Conservation (phyloP, 2,113 vertebrate genomes). For the Notothenia coriiceps region DNA sequence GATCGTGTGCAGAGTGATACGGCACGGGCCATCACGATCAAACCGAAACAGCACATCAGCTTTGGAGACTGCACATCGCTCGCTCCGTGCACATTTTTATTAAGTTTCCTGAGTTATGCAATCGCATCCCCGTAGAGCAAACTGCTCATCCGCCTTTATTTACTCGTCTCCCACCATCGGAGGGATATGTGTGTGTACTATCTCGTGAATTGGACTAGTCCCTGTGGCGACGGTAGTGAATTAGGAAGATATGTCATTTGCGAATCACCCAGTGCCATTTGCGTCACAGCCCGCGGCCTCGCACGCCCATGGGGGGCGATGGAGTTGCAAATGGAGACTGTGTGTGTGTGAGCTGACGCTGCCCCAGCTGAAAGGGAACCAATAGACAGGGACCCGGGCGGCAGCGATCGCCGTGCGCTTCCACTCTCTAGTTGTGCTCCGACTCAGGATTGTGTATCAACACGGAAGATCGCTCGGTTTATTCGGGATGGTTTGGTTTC, state of each 20-base stretch:
- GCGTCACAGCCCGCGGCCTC: slow-evolving; percentile 82
- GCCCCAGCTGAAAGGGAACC: slow-evolving; percentile 76
- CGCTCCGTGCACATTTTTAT: slow-evolving; percentile 70
- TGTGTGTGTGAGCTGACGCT: slow-evolving; percentile 72
- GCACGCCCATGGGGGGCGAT: slow-evolving; percentile 80
- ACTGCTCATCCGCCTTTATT: slow-evolving; percentile 63
- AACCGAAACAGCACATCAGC: slow-evolving; percentile 46
- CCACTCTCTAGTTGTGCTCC: slow-evolving; percentile 52
- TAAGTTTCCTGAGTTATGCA: slow-evolving; percentile 83
- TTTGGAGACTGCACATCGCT: slow-evolving; percentile 37
- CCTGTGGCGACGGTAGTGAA: slow-evolving; percentile 44
- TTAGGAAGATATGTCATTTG: slow-evolving; percentile 72
- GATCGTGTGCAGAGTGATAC: slow-evolving; percentile 39
- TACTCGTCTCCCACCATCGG: slow-evolving; percentile 53
- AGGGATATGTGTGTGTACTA: slow-evolving; percentile 35
- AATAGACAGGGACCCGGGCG: slow-evolving; percentile 65
- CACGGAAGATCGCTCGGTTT: slow-evolving; percentile 63
- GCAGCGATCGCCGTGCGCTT: slow-evolving; percentile 72
- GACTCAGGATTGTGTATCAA: slow-evolving; percentile 46
- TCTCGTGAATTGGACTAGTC: slow-evolving; percentile 39
- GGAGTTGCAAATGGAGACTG: slow-evolving; percentile 81
- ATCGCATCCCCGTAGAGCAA: slow-evolving; percentile 72
- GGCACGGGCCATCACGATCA: slow-evolving; percentile 39
- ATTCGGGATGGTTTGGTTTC: slow-evolving; percentile 42
- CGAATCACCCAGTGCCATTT: slow-evolving; percentile 79